phyloP scores from a whole-genome alignment of 2,888 invertebrate species.

The Dermolepida albohirtum region DNA sequence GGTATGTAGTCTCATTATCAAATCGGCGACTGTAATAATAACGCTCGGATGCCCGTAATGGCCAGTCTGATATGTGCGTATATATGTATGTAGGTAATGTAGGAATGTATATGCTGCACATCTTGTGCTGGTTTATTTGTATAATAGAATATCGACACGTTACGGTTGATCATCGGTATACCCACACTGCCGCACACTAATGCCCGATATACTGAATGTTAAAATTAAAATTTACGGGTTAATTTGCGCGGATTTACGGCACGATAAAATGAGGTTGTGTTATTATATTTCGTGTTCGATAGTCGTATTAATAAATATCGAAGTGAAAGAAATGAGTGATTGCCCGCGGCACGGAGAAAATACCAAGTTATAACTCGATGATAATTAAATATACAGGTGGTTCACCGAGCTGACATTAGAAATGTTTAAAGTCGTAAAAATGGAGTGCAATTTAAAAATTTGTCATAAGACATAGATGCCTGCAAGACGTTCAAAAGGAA shows the following conservation, averaged over 20 bases:
- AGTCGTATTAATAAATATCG: too few relatives aligned
- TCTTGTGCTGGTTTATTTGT: conserved; percentile 8
- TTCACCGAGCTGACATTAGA: too few relatives aligned
- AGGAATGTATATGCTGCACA: conserved; percentile 5
- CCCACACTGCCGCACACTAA: not conserved
- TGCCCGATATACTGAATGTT: not conserved
- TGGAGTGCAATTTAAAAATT: too few relatives aligned
- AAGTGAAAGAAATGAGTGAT: too few relatives aligned
- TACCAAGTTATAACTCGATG: too few relatives aligned
- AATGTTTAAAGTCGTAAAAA: too few relatives aligned
- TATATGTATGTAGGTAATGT: not conserved
- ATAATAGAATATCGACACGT: conserved; percentile 20
- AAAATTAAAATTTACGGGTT: conserved; percentile 18
- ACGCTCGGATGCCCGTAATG: conserved; percentile 7
- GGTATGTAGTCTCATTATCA: conserved; percentile 43
- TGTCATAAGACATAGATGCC: too few relatives aligned
- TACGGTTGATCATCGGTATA: conserved; percentile 3
- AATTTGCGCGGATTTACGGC: not conserved
- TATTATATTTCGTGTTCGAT: too few relatives aligned
- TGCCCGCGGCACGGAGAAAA: too few relatives aligned
- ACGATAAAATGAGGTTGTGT: too few relatives aligned
- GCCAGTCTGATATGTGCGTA: not conserved
- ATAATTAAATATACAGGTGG: too few relatives aligned
- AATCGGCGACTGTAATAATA: conserved; percentile 39
- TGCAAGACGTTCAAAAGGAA: too few relatives aligned